Evolutionary conservation across 2,113 vertebrate genomes (phyloP).

Genomic region (Sturnira hondurensis): DNA sequence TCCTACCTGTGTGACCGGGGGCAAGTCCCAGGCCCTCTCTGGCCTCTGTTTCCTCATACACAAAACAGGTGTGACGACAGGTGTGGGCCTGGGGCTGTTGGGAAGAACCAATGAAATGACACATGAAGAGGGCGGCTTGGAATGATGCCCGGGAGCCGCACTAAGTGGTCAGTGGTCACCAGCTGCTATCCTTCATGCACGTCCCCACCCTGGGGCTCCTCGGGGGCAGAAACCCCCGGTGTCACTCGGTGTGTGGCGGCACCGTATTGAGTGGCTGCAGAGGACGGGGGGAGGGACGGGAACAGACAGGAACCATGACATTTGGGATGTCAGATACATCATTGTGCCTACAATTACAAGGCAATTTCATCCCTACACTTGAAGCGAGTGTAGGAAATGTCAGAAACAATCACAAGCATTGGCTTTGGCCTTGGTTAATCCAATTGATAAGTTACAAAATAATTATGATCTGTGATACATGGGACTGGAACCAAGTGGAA

Average conservation of each 20-base stretch:
- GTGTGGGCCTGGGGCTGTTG: background rate
- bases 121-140: fast-evolving
- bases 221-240: background rate
- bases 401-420: background rate
- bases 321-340: background rate
- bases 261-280: background rate
- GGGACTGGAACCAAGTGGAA: background rate
- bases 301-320: background rate
- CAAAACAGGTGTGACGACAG: too few relatives aligned
- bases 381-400: background rate
- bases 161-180: background rate
- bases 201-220: background rate
- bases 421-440: background rate
- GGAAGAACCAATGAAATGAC: background rate
- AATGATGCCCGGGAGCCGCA: background rate
- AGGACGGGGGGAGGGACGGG: background rate
- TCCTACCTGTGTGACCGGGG: too few relatives aligned
- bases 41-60: too few relatives aligned
- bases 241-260: background rate
- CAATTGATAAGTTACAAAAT: background rate
- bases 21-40: too few relatives aligned
- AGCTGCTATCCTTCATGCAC: background rate
- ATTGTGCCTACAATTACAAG: background rate
- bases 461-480: background rate
- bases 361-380: background rate